Base-by-base conservation (phyloP, 2,888 invertebrate species). In the Andrena bucephala region DNA sequence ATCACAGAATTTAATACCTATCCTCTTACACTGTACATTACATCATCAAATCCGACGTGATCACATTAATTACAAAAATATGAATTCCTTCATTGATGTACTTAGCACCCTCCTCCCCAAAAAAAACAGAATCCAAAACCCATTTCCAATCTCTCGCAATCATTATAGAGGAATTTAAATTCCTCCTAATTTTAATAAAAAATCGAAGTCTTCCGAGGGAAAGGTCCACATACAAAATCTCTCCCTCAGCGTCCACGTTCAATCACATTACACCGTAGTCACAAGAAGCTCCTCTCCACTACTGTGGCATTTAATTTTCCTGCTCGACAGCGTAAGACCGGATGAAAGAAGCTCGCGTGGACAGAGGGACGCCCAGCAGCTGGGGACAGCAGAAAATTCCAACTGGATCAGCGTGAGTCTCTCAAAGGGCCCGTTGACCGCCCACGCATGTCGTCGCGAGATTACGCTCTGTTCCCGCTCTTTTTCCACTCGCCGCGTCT, bases 241-340 rank as follows among this genome's bases (percentile, higher is more conserved):
- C 48, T 33, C 42, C 29, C 4, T n/a, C 50, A 20, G 10, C 24
- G 16, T 33, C 13, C 33, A 59, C 66, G 71, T 50, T 66, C 59
- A 77, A 77, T 72, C 77, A 57, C 50, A 36, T 66, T 66, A 29
- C 27, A 54, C 69, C 10, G 42, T 10, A 0, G 16, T 20, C 52
- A 8, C 10, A 29, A 48, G 42, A 63, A 29, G 24, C 42, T 52
- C 52, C 27, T 20, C 24, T n/a, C 57, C 24, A 3, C 16, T n/a
- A 27, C 16, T 1, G 29, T 48, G 50, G 50, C 77, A 52, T 77
- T 77, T 77, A 59, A 77, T 77, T 72, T 72, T 36, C 77, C 50
- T 59, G 69, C 63, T 33, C 69, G 69, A 8, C 48, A 24, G 72
- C 77, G 81, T 77, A 81, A 77, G 72, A 77, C 81, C 68, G 81